Conservation (phyloP, 2,113 vertebrate species). For the Campylomormyrus numenius region DNA sequence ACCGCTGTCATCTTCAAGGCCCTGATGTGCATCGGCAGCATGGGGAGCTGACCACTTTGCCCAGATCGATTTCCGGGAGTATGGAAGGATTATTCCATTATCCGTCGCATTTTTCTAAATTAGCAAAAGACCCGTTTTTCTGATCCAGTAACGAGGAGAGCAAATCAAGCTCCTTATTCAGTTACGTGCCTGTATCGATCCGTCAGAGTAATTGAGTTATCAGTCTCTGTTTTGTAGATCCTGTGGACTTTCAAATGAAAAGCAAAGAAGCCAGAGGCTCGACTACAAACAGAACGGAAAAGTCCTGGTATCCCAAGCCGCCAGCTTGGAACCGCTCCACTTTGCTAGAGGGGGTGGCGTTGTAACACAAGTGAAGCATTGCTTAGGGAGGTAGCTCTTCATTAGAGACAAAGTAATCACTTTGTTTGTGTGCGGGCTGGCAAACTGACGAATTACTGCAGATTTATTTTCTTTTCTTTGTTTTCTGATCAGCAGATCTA, state of each 20-base stretch:
- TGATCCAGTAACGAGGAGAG: constrained; percentile 6
- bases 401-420: neutral
- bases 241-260: neutral
- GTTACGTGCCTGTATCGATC: neutral
- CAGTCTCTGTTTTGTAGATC: neutral
- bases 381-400: neutral
- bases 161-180: neutral
- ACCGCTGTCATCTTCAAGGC: neutral
- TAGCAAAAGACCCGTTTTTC: neutral
- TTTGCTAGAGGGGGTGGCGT: neutral
- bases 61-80: neutral
- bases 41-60: neutral
- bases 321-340: neutral
- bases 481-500: neutral
- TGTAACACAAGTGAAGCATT: neutral
- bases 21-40: neutral
- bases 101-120: constrained; percentile 5
- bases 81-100: neutral
- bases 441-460: neutral
- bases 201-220: constrained; percentile 2
- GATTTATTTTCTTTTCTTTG: neutral
- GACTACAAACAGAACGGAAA: neutral
- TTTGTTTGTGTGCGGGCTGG: neutral
- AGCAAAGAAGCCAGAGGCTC: neutral
- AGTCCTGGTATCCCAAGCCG: neutral